A percentile compares a stretch with the other conserved stretches of the same genome.
These are phyloP conservation scores for Arrhamphus sclerolepis DNA, from an alignment of 2,797 vertebrate genomes.

Conservation along the genomic window DNA sequence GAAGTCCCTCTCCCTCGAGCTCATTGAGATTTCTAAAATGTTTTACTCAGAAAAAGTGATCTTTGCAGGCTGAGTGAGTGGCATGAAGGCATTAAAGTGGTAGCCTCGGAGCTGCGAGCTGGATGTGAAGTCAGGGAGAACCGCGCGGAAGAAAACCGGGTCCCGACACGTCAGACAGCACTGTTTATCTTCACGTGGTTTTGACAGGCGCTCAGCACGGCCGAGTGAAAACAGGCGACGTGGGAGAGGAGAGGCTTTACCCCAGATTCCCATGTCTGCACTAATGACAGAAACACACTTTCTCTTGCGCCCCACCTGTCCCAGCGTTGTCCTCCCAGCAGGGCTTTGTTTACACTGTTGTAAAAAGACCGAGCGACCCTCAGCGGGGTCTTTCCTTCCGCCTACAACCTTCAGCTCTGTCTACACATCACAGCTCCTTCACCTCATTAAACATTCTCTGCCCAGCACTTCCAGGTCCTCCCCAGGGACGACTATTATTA, in stretches of 20 bases:
- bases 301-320: slow-evolving; percentile 27
- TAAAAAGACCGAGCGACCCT: slow-evolving; percentile 14
- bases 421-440: slow-evolving; percentile 8
- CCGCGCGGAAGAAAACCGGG: not conserved
- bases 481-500: not conserved
- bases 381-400: slow-evolving; percentile 1
- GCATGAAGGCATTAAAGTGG: not conserved
- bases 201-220: slow-evolving; percentile 8
- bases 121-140: not conserved
- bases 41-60: not conserved
- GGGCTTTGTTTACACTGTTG: slow-evolving; percentile 11
- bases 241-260: slow-evolving; percentile 3
- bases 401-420: slow-evolving; percentile 5
- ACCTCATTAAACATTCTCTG: slow-evolving; percentile 1
- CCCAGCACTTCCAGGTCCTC: not conserved
- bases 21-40: slow-evolving; percentile 2
- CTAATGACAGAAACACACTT: slow-evolving; percentile 28
- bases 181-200: slow-evolving; percentile 18
- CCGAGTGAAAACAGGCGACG: slow-evolving; percentile 14
- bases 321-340: slow-evolving; percentile 9
- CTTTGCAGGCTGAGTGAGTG: not conserved
- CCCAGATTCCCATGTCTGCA: slow-evolving; percentile 1
- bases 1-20: not conserved
- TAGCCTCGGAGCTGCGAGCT: not conserved
- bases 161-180: not conserved